Conservation (phyloP, 2,888 invertebrate species). For the Pollenia griseotomentosa region DNA sequence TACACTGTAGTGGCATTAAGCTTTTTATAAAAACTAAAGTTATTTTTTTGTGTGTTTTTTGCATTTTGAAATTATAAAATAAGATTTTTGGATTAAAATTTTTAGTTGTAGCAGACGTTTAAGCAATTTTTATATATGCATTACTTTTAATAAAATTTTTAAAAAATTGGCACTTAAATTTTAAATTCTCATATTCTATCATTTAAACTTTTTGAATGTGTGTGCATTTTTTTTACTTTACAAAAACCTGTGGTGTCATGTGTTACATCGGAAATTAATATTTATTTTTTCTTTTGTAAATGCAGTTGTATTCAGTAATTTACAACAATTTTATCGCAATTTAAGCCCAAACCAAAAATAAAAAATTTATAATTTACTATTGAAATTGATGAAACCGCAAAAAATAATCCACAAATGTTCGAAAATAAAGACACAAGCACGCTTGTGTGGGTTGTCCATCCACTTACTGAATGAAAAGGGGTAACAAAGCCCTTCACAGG, state of each 20-base stretch:
- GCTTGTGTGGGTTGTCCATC: not conserved
- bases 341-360: not conserved
- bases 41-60: too few species aligned
- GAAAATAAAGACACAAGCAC: slow-evolving; percentile 7
- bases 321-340: not conserved
- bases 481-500: too few species aligned
- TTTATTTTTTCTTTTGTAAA: not conserved
- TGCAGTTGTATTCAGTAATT: not conserved
- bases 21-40: too few species aligned
- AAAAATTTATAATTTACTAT: slow-evolving; percentile 8
- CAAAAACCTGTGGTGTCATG: not conserved
- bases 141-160: too few species aligned
- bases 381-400: slow-evolving; percentile 35
- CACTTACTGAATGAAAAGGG: not conserved
- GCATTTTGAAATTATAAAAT: too few species aligned
- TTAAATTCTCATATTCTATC: not conserved
- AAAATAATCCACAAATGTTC: slow-evolving; percentile 14
- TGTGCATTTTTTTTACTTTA: not conserved
- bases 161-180: not conserved
- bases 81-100: too few species aligned
- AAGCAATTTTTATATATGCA: too few species aligned
- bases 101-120: too few species aligned
- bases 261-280: not conserved
- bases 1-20: too few species aligned
- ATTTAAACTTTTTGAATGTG: not conserved